Conservation (phyloP, 2,797 vertebrate genomes). For the Scolopax rusticola region DNA sequence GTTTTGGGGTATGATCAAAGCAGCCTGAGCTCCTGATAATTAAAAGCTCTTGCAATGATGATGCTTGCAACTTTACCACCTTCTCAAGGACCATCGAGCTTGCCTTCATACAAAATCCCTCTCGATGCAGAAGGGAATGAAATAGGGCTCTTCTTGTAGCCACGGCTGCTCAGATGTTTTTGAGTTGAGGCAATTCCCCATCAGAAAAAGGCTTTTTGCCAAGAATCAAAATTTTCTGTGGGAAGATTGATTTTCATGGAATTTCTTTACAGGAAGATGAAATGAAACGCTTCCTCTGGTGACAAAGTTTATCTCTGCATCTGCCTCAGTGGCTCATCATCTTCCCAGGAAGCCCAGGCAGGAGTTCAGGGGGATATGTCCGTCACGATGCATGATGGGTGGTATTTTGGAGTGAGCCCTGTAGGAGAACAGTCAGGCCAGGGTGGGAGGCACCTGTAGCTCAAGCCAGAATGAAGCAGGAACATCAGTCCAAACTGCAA, state of each 20-base stretch:
- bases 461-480: background rate
- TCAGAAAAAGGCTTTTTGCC: background rate
- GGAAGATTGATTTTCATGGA: slow-evolving; percentile 59
- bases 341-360: background rate
- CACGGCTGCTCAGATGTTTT: background rate
- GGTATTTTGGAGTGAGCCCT: background rate
- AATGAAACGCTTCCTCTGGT: slow-evolving; percentile 24
- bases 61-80: background rate
- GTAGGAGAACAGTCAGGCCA: background rate
- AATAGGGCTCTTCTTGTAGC: background rate
- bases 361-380: background rate
- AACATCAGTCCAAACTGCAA: background rate
- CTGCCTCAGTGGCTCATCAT: background rate
- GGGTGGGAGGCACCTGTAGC: background rate
- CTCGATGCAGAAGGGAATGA: background rate
- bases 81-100: background rate
- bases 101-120: background rate
- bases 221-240: slow-evolving; percentile 28
- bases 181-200: background rate
- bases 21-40: background rate
- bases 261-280: slow-evolving; percentile 42
- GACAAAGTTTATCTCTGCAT: slow-evolving; percentile 22
- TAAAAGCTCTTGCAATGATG: background rate
- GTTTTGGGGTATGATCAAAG: background rate
- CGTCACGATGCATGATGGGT: fast-evolving